These are phyloP conservation scores for Poecile montanus DNA, from an alignment of 2,797 vertebrate genomes.

Conservation along the genomic window DNA sequence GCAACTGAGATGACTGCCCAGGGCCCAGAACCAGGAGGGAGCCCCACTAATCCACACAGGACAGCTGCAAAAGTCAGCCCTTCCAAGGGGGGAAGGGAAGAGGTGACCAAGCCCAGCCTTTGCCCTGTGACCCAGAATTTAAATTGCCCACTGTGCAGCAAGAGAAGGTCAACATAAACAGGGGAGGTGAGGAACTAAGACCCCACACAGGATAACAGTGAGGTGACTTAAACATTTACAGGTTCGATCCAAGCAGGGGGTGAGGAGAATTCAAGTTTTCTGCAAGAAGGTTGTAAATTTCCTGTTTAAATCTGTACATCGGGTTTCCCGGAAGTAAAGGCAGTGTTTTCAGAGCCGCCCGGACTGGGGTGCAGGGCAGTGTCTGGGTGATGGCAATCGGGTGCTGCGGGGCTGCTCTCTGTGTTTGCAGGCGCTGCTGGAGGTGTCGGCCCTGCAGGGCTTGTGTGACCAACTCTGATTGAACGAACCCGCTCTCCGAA, in stretches of 20 bases:
- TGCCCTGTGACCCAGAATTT: constrained; percentile 39
- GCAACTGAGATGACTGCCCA: constrained; percentile 38
- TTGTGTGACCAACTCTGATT: background rate
- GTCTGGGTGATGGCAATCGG: background rate
- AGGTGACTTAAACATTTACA: constrained; percentile 54
- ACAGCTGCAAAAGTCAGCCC: constrained; percentile 25
- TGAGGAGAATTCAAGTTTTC: constrained; percentile 42
- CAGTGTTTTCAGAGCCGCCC: background rate
- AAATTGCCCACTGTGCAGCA: background rate
- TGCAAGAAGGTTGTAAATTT: constrained; percentile 50
- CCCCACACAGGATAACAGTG: constrained; percentile 33
- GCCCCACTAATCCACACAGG: constrained; percentile 22
- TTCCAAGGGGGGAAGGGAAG: background rate
- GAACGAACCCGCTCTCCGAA: background rate
- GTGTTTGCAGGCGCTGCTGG: background rate
- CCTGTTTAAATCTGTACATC: background rate
- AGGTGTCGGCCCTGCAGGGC: background rate
- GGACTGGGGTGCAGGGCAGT: background rate
- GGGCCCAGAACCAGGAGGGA: background rate
- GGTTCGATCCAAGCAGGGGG: background rate
- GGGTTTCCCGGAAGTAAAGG: constrained; percentile 8
- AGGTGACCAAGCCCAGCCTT: constrained; percentile 22
- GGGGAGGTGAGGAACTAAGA: constrained; percentile 23
- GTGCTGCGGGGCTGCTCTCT: background rate
- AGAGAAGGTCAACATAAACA: constrained; percentile 18